These are phyloP conservation scores for Colletes collaris DNA, from an alignment of 2,888 invertebrate species.

Conservation along the genomic window DNA sequence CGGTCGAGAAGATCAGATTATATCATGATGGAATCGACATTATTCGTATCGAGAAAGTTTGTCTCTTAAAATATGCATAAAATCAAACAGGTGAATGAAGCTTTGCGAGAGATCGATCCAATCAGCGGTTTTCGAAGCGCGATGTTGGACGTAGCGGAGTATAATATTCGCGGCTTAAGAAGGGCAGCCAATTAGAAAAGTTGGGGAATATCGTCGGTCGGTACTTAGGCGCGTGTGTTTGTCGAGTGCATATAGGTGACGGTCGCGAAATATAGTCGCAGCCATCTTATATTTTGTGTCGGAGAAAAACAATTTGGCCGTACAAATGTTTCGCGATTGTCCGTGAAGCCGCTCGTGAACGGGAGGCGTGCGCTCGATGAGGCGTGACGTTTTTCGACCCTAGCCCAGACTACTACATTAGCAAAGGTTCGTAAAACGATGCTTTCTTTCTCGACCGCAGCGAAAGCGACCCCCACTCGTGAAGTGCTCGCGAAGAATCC, in stretches of 20 bases:
- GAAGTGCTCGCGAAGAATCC: conserved; percentile 64
- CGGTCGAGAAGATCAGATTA: background rate
- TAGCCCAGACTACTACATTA: conserved; percentile 82
- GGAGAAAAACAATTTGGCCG: conserved; percentile 82
- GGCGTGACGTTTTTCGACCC: conserved; percentile 81
- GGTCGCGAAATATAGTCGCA: conserved; percentile 80
- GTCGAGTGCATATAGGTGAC: conserved; percentile 63
- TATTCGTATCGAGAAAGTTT: conserved; percentile 16
- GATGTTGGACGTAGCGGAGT: conserved; percentile 34
- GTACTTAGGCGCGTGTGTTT: conserved; percentile 54
- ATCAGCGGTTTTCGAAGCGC: conserved; percentile 52
- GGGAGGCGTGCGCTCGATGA: conserved; percentile 80
- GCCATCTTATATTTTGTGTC: conserved; percentile 84
- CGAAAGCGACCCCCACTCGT: conserved; percentile 58
- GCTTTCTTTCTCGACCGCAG: conserved; percentile 38
- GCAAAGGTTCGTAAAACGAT: conserved; percentile 80
- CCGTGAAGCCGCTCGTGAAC: conserved; percentile 79
- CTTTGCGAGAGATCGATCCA: conserved; percentile 56
- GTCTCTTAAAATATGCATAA: conserved; percentile 48
- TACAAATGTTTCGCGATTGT: conserved; percentile 80
- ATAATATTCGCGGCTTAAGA: conserved; percentile 53
- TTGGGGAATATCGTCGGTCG: conserved; percentile 57
- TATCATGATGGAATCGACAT: background rate
- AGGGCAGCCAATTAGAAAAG: conserved; percentile 62
- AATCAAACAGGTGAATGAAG: conserved; percentile 62